Evolutionary conservation across 2,113 vertebrate genomes (phyloP), one percentile per base, ranked within the genome.

Genomic region (Dolichotis patagonum): DNA sequence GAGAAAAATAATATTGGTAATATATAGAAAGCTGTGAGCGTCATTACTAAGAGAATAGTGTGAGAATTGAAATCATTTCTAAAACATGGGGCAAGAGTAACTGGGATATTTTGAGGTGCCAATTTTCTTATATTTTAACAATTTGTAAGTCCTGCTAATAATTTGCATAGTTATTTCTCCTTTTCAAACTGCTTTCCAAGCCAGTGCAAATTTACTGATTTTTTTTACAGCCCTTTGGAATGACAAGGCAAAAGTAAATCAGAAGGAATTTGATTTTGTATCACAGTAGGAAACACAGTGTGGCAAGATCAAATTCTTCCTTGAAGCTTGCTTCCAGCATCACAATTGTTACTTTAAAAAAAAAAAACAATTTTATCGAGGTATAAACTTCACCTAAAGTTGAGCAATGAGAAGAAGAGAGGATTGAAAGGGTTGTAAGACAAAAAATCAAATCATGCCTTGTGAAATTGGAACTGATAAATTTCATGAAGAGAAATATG

Each of bases 401-500:
- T 89, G 17, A 85, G 20, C 17, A 49, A 60, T 91, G 69, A 88
- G 30, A 35, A 69, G n/a, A 86, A 56, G n/a, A 43, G 22, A 95
- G 28, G 62, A 80, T 85, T 38, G 46, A 88, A 60, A 85, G 32
- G 6, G 1, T 78, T 81, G 35, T 84, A 87, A 94, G 60, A 63
- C 84, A 97, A 88, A 8, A 91, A 95, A 75, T 87, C 10, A 16
- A 93, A 78, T 80, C 6, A n/a, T 56, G 75, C 24, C 30, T 90
- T 96, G 19, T 91, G 52, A 91, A 69, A 92, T 91, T 81, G 60
- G 8, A 83, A 83, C 24, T 69, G 69, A 93, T 38, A 1, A 65
- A 75, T 38, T 95, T 60, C 83, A 46, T 58, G 56, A 85, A 38
- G 26, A 92, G 10, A 87, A 96, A 62, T 28, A 30, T 5, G 93